Evolutionary conservation across 2,888 invertebrate genomes (phyloP).

Genomic region (Byasa hedistus): DNA sequence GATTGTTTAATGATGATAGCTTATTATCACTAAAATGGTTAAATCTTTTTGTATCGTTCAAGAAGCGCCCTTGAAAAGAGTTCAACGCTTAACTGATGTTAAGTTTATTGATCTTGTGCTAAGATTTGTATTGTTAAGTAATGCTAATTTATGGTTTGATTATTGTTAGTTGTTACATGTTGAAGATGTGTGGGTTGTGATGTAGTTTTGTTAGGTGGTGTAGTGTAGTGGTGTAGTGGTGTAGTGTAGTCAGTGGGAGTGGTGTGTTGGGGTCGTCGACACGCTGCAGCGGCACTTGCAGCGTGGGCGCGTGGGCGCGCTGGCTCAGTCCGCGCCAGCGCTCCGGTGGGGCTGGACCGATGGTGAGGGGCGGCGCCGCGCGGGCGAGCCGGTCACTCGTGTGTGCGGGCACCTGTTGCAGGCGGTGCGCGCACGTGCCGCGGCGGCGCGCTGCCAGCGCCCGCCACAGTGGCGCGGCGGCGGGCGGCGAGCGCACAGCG

Average conservation of each 20-base stretch:
- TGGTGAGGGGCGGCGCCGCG: constrained; percentile 40
- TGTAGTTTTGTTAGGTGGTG: neutral
- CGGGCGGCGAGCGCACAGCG: constrained; percentile 50
- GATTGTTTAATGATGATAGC: constrained; percentile 9
- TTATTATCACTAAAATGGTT: constrained; percentile 34
- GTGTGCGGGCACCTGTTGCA: constrained; percentile 43
- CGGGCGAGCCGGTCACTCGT: constrained; percentile 43
- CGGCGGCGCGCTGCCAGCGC: constrained; percentile 42
- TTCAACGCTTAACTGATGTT: constrained; percentile 68
- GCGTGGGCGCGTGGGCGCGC: constrained; percentile 45
- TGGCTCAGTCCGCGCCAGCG: constrained; percentile 63
- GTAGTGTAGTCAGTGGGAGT: constrained; percentile 22
- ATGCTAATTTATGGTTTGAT: constrained; percentile 24
- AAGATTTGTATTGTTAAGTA: constrained; percentile 29
- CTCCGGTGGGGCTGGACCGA: constrained; percentile 60
- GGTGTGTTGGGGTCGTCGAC: constrained; percentile 40
- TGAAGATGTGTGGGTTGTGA: neutral
- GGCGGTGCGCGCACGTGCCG: constrained; percentile 49
- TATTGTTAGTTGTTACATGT: neutral
- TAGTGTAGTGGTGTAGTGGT: constrained; percentile 5
- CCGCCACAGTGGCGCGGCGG: constrained; percentile 53
- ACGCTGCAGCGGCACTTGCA: constrained; percentile 43
- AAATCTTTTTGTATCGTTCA: constrained; percentile 53
- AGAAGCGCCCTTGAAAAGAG: constrained; percentile 76
- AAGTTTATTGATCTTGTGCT: constrained; percentile 60